phyloP scores from a whole-genome alignment of 2,797 vertebrate species.

The Onychomys torridus region DNA sequence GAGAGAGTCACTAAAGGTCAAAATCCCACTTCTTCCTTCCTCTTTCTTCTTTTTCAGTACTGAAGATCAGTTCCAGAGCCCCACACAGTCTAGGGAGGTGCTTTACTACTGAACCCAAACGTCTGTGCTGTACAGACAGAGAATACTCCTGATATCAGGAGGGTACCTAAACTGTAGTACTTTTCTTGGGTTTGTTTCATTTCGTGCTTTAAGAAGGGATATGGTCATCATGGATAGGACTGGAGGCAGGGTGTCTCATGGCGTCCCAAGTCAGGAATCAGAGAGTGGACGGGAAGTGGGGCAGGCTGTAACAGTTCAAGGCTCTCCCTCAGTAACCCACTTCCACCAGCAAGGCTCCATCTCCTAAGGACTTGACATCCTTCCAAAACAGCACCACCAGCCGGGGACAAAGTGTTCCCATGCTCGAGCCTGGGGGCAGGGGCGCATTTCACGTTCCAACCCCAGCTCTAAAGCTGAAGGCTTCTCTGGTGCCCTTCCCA shows the following conservation, averaged over 20 bases:
- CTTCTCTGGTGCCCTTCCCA: background rate
- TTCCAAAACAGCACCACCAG: background rate
- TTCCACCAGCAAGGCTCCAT: background rate
- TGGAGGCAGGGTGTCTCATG: background rate
- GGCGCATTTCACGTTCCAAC: background rate
- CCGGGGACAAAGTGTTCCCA: background rate
- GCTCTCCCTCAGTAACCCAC: background rate
- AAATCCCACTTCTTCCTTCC: background rate
- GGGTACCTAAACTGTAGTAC: background rate
- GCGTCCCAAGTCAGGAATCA: background rate
- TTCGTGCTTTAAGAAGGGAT: background rate
- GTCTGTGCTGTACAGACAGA: background rate
- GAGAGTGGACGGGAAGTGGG: background rate
- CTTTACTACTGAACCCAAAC: background rate
- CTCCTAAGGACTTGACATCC: background rate
- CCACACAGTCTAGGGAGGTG: background rate
- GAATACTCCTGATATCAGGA: background rate
- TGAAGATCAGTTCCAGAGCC: no score
- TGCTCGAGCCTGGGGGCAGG: background rate
- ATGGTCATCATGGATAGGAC: background rate
- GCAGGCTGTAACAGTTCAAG: background rate
- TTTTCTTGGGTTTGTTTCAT: background rate
- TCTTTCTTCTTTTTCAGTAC: background rate
- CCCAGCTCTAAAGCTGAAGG: background rate
- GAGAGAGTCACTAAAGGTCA: background rate